Evolutionary conservation across 2,888 invertebrate species (phyloP).

Genomic region (Tinea semifulvella): DNA sequence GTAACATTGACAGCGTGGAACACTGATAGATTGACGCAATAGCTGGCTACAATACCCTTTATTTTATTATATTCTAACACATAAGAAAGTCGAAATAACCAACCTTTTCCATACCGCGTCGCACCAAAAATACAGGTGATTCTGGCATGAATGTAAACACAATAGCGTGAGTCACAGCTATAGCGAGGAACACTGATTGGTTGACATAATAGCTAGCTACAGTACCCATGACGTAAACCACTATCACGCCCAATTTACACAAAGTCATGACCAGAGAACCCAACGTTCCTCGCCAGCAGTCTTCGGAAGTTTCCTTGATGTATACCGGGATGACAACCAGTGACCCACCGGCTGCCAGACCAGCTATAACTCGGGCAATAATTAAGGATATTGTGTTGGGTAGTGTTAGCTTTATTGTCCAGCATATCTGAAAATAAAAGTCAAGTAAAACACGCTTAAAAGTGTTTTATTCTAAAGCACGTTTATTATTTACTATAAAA

Average conservation of each 20-base stretch:
- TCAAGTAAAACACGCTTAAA: too few species aligned
- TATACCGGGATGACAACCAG: constrained; percentile 43
- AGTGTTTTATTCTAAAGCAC: too few species aligned
- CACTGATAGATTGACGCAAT: too few species aligned
- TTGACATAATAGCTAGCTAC: constrained; percentile 30
- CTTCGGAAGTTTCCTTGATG: constrained; percentile 43
- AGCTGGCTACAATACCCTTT: too few species aligned
- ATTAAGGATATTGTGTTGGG: constrained; percentile 31
- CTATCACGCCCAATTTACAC: constrained; percentile 45
- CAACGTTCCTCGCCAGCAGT: constrained; percentile 36
- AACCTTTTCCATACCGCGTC: constrained; percentile 41
- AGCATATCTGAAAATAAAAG: constrained; percentile 40
- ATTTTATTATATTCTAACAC: too few species aligned
- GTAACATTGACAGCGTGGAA: too few species aligned
- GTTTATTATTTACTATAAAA: too few species aligned
- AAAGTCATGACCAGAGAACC: constrained; percentile 43
- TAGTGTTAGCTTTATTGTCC: constrained; percentile 35
- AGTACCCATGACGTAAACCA: constrained; percentile 42
- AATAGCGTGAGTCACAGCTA: constrained; percentile 30
- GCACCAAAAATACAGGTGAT: constrained; percentile 43
- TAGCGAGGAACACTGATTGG: constrained; percentile 33
- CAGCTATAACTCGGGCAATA: constrained; percentile 34
- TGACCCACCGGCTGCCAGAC: constrained; percentile 38
- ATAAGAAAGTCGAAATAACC: constrained; percentile 17
- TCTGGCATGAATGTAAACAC: constrained; percentile 45